phyloP scores from a whole-genome alignment of 2,113 vertebrate species.

The Onychostoma macrolepis region DNA sequence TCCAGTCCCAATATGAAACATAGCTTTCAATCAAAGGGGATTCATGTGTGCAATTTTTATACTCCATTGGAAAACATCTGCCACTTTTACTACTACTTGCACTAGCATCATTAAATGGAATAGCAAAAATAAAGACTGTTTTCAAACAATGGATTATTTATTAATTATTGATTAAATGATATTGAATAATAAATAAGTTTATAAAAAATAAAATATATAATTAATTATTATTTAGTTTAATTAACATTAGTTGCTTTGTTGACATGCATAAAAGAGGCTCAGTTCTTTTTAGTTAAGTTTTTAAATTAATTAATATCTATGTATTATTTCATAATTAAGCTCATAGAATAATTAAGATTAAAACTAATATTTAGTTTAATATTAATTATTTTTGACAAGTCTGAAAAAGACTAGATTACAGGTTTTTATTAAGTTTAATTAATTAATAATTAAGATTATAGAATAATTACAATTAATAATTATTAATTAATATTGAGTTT shows the following conservation, averaged over 20 bases:
- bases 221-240: not conserved
- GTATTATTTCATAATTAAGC: not conserved
- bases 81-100: not conserved
- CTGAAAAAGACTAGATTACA: not conserved
- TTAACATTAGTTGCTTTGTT: too few relatives aligned
- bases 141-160: not conserved
- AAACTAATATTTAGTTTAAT: not conserved
- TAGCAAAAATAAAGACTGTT: not conserved
- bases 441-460: not conserved
- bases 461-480: not conserved
- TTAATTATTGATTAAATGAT: not conserved
- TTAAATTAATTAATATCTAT: not conserved
- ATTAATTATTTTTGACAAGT: not conserved
- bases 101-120: not conserved
- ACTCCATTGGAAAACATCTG: not conserved
- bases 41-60: not conserved
- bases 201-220: too few relatives aligned
- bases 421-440: not conserved
- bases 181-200: too few relatives aligned
- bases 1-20: not conserved
- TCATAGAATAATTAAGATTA: not conserved
- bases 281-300: too few relatives aligned
- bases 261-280: too few relatives aligned
- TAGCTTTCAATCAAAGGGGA: not conserved
- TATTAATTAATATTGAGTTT: not conserved